Conservation (phyloP, 1,140 invertebrate genomes). For the Whitmania pigra region DNA sequence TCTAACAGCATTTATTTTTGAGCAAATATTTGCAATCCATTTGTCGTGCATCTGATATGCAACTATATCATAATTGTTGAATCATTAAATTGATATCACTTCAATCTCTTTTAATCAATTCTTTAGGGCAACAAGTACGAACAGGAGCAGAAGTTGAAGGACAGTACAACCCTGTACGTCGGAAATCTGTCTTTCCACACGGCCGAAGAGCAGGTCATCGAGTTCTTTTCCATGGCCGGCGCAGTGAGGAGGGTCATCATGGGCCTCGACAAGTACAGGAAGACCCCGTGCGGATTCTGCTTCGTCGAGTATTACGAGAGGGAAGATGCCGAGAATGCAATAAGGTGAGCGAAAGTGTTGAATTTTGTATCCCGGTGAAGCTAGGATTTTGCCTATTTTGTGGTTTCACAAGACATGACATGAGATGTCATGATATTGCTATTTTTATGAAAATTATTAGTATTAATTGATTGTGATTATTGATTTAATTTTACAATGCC, state of each 20-base stretch:
- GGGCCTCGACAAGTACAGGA: conserved; percentile 94
- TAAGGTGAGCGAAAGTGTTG: conserved; percentile 55
- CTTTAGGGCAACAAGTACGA: conserved; percentile 74
- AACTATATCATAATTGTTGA: too few species aligned
- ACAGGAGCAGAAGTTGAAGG: conserved; percentile 66
- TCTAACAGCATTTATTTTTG: too few species aligned
- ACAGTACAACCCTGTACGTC: conserved; percentile 77
- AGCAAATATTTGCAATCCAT: too few species aligned
- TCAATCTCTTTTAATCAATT: background rate
- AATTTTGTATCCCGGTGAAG: too few species aligned
- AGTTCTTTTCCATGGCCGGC: conserved; percentile 87
- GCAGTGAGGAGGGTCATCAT: conserved; percentile 91
- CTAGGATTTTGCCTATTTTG: too few species aligned
- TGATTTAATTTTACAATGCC: too few species aligned
- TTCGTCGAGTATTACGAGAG: conserved; percentile 94
- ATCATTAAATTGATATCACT: too few species aligned
- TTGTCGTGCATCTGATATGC: too few species aligned
- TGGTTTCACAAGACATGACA: too few species aligned
- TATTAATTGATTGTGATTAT: too few species aligned
- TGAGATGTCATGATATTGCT: too few species aligned
- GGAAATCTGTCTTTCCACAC: conserved; percentile 98
- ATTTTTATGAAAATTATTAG: too few species aligned
- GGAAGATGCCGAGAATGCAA: conserved; percentile 76
- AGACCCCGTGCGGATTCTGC: conserved; percentile 98
- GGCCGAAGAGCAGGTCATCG: conserved; percentile 96